These are phyloP conservation scores for Phortica okadai DNA, from an alignment of 2,888 invertebrate genomes.

Conservation along the genomic window DNA sequence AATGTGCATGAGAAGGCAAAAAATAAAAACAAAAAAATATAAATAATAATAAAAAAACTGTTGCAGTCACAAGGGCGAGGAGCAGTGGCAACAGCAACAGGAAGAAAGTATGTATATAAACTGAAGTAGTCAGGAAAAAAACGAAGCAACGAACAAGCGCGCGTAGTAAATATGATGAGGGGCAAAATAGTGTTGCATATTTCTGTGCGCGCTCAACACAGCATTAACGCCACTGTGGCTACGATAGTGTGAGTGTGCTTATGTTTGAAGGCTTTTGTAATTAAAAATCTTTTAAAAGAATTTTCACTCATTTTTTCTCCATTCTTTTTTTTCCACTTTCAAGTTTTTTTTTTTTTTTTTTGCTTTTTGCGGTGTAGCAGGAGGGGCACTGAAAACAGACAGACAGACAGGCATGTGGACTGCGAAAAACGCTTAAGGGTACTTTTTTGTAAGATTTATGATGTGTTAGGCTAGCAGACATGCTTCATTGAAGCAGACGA, in stretches of 20 bases:
- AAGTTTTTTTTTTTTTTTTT: slow-evolving; percentile 40
- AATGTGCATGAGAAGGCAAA: neutral
- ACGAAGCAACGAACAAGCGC: neutral
- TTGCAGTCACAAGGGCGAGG: slow-evolving; percentile 28
- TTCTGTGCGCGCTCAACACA: slow-evolving; percentile 44
- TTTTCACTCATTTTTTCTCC: neutral
- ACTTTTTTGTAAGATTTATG: slow-evolving; percentile 66
- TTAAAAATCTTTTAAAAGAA: slow-evolving; percentile 50
- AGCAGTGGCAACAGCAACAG: slow-evolving; percentile 22
- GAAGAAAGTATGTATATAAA: neutral
- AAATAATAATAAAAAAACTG: slow-evolving; percentile 13
- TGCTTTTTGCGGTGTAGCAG: slow-evolving; percentile 41
- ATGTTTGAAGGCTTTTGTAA: slow-evolving; percentile 51
- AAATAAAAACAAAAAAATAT: neutral
- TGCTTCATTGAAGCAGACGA: neutral
- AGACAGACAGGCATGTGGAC: slow-evolving; percentile 5
- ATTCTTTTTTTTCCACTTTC: slow-evolving; percentile 39
- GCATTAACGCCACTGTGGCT: neutral
- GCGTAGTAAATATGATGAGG: slow-evolving; percentile 29
- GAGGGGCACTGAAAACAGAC: neutral
- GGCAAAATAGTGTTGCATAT: slow-evolving; percentile 55
- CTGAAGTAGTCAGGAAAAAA: neutral
- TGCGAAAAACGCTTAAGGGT: slow-evolving; percentile 60
- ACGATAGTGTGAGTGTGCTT: slow-evolving; percentile 17
- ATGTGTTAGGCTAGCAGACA: slow-evolving; percentile 55